phyloP scores from a whole-genome alignment of 1,140 invertebrate genomes.

The Leptopilina clavipes region DNA sequence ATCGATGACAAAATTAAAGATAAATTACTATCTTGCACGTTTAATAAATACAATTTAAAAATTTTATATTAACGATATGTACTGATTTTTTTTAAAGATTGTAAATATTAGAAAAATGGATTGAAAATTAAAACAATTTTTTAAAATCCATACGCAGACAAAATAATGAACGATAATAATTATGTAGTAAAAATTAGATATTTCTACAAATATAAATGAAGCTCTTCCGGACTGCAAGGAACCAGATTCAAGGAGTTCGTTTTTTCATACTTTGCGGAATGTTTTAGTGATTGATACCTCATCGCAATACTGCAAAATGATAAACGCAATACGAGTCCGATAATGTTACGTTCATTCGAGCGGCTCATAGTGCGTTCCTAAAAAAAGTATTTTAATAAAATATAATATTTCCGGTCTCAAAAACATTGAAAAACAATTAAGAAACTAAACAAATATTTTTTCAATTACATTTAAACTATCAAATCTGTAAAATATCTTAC shows the following conservation, averaged over 20 bases:
- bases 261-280: constrained; percentile 16
- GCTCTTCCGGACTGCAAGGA: background rate
- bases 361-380: constrained; percentile 45
- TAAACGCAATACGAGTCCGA: constrained; percentile 35
- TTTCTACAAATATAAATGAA: background rate
- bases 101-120: too few species aligned
- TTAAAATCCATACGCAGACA: too few species aligned
- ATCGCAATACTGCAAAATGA: constrained; percentile 39
- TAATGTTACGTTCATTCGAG: constrained; percentile 52
- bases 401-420: background rate
- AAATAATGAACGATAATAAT: too few species aligned
- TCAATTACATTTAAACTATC: background rate
- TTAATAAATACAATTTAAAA: too few species aligned
- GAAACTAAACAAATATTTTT: background rate
- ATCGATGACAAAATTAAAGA: too few species aligned
- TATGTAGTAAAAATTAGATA: background rate
- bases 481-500: constrained; percentile 37
- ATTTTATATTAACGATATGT: too few species aligned
- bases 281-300: constrained; percentile 37
- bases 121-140: too few species aligned
- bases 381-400: background rate
- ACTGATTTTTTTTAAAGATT: too few species aligned
- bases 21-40: too few species aligned
- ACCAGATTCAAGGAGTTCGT: background rate
- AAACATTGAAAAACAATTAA: too few species aligned